A percentile compares a stretch with the other conserved stretches of the same genome.
Evolutionary conservation across 2,888 invertebrate genomes (phyloP).

Genomic region (Macrophya annulata): DNA sequence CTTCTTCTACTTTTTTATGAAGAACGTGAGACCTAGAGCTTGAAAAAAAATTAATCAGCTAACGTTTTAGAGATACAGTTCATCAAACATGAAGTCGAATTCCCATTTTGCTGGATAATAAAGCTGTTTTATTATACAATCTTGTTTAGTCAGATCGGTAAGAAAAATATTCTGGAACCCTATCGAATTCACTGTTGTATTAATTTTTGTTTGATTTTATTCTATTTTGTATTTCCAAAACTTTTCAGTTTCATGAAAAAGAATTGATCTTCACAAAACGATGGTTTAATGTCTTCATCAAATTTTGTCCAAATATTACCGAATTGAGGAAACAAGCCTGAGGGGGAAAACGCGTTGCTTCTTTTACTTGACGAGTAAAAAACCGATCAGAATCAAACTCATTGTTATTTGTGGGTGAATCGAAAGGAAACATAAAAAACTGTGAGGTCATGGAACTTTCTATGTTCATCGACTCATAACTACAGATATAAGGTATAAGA

Average conservation of each 20-base stretch:
- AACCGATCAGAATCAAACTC: background rate
- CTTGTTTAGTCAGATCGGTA: too few relatives aligned
- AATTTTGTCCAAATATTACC: background rate
- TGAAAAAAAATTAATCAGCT: too few relatives aligned
- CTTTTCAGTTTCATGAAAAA: background rate
- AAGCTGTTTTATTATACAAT: too few relatives aligned
- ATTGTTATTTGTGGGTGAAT: background rate
- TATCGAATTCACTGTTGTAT: too few relatives aligned
- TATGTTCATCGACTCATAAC: background rate
- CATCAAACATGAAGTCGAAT: too few relatives aligned
- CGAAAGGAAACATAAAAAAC: background rate
- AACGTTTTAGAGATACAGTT: too few relatives aligned
- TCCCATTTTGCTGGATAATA: too few relatives aligned
- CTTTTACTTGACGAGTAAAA: background rate
- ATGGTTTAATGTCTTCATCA: background rate
- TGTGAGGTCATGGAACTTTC: background rate
- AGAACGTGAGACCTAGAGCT: too few relatives aligned
- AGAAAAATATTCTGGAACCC: too few relatives aligned
- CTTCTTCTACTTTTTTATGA: too few relatives aligned
- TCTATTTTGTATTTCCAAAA: too few relatives aligned
- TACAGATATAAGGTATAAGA: background rate
- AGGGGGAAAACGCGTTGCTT: background rate
- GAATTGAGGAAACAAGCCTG: background rate
- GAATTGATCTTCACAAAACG: background rate
- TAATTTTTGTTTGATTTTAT: too few relatives aligned